phyloP scores from a whole-genome alignment of 2,113 vertebrate genomes.

The Tretioscincus oriximinensis region DNA sequence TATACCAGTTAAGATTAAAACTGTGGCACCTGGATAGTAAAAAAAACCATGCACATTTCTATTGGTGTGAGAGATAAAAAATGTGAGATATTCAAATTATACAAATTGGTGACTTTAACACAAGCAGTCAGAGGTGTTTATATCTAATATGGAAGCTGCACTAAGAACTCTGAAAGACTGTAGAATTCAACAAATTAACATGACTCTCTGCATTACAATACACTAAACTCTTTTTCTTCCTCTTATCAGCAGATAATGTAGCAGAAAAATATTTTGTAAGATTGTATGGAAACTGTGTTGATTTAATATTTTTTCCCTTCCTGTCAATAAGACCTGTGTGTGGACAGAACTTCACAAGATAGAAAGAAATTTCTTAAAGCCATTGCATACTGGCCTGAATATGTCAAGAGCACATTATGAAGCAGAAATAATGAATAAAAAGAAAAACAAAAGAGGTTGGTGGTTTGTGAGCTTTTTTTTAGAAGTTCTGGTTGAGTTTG shows the following conservation, averaged over 20 bases:
- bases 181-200: background rate
- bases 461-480: slow-evolving; percentile 18
- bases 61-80: background rate
- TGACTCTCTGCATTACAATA: slow-evolving; percentile 4
- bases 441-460: slow-evolving; percentile 80
- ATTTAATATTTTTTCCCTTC: slow-evolving; percentile 25
- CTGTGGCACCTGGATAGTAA: no score
- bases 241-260: background rate
- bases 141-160: background rate
- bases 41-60: no score
- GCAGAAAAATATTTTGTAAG: background rate
- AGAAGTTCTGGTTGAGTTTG: slow-evolving; percentile 22
- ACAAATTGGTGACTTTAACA: background rate
- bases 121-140: background rate
- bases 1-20: background rate
- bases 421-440: slow-evolving; percentile 83
- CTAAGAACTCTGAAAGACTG: background rate
- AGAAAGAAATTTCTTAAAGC: slow-evolving; percentile 82
- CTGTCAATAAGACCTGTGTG: slow-evolving; percentile 74
- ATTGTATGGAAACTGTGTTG: background rate
- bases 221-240: background rate
- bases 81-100: background rate
- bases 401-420: slow-evolving; percentile 89
- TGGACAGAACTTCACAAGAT: slow-evolving; percentile 82
- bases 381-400: slow-evolving; percentile 83